Base-by-base conservation (phyloP, 64 coral and sea anemone genomes). In the Stichodactyla helianthus region DNA sequence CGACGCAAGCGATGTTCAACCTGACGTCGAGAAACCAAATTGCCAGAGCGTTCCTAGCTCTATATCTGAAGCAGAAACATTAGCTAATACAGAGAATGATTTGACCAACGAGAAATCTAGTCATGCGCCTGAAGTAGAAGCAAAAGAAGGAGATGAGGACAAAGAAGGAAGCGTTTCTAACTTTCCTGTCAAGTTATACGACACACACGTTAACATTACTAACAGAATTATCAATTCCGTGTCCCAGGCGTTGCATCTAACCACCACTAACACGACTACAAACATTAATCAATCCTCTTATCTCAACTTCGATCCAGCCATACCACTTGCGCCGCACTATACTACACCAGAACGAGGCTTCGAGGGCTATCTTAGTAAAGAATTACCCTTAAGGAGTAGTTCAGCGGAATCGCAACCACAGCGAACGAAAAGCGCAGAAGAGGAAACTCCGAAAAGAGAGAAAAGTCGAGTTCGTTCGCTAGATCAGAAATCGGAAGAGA, bases 301-400 rank as follows among this genome's bases (percentile, higher is more conserved):
- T 74, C n/a, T 74, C 25, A 31, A n/a, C 7, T 74, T 74, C 17
- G 25, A 74, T 13, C 68, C 68, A 9, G 68, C 12, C 62, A 65
- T 65, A 65, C 62, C 62, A 9, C 23, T 26, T 28, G 6, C 65
- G 6, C 55, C 0, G 68, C 31, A 74, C 12, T 31, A 74, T 74
- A 74, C 68, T 28, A 74, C 68, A 74, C 68, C 68, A 74, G 68
- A 74, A 74, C 68, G 25, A 74, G 68, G 68, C 68, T 74, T 74
- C 4, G 68, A 74, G 68, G 68, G 68, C 68, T 74, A 26, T 5
- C 68, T 26, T 74, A 31, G 27, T 27, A 27, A 31, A 31, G 68
- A 74, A 74, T 74, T 74, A 74, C 6, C n/a, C 68, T 28, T 23
- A 9, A 68, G 8, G 7, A 68, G 25, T 68, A 23, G 12, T 12